Evolutionary conservation across 2,113 vertebrate species (phyloP).

Genomic region (Rhinoptilus africanus): DNA sequence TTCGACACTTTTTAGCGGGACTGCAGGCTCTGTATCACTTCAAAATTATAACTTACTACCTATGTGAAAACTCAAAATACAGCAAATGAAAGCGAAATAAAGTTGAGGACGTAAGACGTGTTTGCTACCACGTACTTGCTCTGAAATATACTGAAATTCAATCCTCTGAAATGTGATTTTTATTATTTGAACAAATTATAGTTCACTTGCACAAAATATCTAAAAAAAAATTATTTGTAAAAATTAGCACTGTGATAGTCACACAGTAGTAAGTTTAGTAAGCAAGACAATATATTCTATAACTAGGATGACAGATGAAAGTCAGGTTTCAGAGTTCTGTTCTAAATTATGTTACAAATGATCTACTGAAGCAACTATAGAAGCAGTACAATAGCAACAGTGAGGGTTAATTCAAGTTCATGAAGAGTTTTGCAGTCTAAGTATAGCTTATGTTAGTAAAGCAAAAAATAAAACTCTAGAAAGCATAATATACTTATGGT

Average conservation of each 20-base stretch:
- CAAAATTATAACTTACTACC: slow-evolving; percentile 32
- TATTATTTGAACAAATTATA: background rate
- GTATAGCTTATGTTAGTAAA: background rate
- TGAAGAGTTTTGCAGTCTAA: background rate
- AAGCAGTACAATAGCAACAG: background rate
- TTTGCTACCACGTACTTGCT: background rate
- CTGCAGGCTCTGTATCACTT: slow-evolving; percentile 25
- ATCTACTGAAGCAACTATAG: background rate
- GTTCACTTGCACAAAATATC: background rate
- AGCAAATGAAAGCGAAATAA: slow-evolving; percentile 42
- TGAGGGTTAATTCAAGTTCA: background rate
- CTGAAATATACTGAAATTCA: background rate
- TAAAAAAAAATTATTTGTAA: background rate
- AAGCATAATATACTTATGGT: background rate
- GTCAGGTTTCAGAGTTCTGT: background rate
- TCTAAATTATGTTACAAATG: background rate
- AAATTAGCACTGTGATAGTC: background rate
- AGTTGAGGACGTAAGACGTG: background rate
- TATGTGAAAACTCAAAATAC: background rate
- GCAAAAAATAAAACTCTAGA: background rate
- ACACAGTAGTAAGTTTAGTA: background rate
- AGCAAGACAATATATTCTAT: background rate
- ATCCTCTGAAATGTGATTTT: background rate
- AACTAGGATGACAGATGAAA: background rate
- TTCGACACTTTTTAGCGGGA: slow-evolving; percentile 19